Conservation (phyloP, 2,113 vertebrate genomes). For the Cyanoliseus patagonus region DNA sequence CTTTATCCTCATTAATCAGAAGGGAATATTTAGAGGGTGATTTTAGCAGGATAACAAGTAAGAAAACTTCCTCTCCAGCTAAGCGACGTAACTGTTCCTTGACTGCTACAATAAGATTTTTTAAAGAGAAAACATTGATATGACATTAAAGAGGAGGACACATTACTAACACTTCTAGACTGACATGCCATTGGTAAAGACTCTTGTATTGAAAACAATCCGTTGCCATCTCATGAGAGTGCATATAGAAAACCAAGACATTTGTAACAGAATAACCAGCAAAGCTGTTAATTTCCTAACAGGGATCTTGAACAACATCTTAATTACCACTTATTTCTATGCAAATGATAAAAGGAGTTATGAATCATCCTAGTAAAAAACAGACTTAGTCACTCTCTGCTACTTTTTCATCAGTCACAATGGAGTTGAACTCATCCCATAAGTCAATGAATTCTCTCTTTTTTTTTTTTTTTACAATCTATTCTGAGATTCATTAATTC, state of each 20-base stretch:
- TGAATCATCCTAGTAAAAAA: slow-evolving; percentile 30
- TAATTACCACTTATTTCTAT: slow-evolving; percentile 19
- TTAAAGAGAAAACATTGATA: not conserved
- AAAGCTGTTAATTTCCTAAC: slow-evolving; percentile 24
- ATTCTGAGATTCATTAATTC: not conserved
- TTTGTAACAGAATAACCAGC: not conserved
- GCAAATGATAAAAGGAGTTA: slow-evolving; percentile 8
- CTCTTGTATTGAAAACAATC: not conserved
- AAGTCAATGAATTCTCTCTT: not conserved
- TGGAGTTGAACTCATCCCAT: not conserved
- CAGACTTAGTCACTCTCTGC: slow-evolving; percentile 15
- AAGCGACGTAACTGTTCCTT: not conserved
- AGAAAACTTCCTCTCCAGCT: not conserved
- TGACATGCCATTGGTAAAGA: not conserved
- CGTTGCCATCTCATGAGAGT: not conserved
- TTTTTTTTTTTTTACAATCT: not conserved
- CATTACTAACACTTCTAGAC: not conserved
- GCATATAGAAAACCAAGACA: not conserved
- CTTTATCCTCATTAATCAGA: not conserved
- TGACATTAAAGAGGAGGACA: not conserved
- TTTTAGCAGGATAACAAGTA: not conserved
- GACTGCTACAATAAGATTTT: not conserved
- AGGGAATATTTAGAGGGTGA: not conserved
- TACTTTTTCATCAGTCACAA: slow-evolving; percentile 21
- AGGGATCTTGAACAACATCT: not conserved